These are phyloP conservation scores for Allygus modestus DNA, from an alignment of 2,888 invertebrate species.

Conservation along the genomic window DNA sequence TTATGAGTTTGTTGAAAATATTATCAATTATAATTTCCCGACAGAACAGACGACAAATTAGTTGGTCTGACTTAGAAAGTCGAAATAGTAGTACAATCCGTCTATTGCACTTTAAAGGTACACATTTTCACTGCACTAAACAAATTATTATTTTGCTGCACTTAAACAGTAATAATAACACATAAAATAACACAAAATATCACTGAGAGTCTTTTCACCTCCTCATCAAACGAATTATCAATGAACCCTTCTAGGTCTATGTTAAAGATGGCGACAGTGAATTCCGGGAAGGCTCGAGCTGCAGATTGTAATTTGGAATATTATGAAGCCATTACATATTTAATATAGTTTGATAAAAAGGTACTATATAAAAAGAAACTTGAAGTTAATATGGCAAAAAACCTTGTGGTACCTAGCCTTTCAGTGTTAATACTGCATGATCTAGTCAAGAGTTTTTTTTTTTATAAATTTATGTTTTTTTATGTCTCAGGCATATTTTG, in stretches of 20 bases:
- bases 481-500: too few species aligned
- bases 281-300: background rate
- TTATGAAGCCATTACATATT: background rate
- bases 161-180: background rate
- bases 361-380: too few species aligned
- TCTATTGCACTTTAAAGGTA: background rate
- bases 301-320: background rate
- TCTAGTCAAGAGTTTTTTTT: too few species aligned
- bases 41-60: slow-evolving; percentile 39
- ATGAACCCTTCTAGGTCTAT: background rate
- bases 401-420: too few species aligned
- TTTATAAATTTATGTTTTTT: too few species aligned
- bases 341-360: too few species aligned
- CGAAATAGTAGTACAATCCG: background rate
- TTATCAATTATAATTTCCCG: background rate
- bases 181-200: slow-evolving; percentile 45
- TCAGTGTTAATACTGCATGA: too few species aligned
- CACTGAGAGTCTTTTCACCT: slow-evolving; percentile 7
- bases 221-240: slow-evolving; percentile 21
- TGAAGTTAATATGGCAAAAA: too few species aligned
- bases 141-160: background rate
- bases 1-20: background rate
- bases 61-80: background rate
- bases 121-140: background rate
- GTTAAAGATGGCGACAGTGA: slow-evolving; percentile 26